Evolutionary conservation across 1,140 invertebrate species (phyloP), one percentile per base, ranked within the genome.

Genomic region (Sycophaga agraensis): DNA sequence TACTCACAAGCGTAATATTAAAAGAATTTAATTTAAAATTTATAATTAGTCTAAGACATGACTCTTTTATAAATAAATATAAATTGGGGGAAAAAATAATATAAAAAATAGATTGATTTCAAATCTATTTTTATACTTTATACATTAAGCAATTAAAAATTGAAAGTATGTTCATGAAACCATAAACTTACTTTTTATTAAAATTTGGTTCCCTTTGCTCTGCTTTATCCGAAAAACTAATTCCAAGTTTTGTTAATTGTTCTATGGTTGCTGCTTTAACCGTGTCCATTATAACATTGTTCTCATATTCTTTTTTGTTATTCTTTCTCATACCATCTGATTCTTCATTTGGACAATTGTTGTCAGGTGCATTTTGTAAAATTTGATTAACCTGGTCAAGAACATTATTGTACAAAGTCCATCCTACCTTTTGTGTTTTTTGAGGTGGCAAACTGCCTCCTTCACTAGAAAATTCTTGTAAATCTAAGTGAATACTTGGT

Each of bases 391-490:
- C 82, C 69, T 84, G 83, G 8, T 72, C 77, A 48, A 89, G 82
- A 48, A 88, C 82, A 76, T 88, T 87, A 66, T 87, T 85, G 59
- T 88, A 88, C 71, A 88, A 84, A 2, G 86, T 87, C 83, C 85
- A 86, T 55, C 85, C 86, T 62, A 87, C 77, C 75, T 86, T 83
- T 9, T 84, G 82, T 40, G 82, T 81, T 31, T 60, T 69, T 49
- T 77, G 73, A 72, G 79, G 49, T 67, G 73, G 71, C 12, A 80
- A 74, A 57, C 81, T 84, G 49, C 74, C 77, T 40, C 81, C 79
- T 17, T 83, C 81, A 59, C 77, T 82, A 11, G 82, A 83, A 71
- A 84, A 86, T 64, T 87, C 85, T 56, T 84, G 78, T 67, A 86
- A 82, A 68, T 87, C 83, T 40, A 86, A 80, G 64, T 85, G 84